Conservation (phyloP, 2,888 invertebrate genomes). For the Dasysyrphus tricinctus region DNA sequence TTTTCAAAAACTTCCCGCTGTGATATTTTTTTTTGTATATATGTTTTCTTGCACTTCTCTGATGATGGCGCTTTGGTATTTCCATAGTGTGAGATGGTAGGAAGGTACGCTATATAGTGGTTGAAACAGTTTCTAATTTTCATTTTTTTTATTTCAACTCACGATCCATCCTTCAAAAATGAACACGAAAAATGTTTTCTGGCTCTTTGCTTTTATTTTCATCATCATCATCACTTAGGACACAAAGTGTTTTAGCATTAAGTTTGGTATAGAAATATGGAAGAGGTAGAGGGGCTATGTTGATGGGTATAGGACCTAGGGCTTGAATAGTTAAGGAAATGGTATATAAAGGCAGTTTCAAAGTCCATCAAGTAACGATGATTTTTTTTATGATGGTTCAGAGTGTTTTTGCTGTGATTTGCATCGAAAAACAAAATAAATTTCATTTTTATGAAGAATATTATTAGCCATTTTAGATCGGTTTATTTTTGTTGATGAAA, state of each 20-base stretch:
- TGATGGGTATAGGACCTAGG: background rate
- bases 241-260: conserved; percentile 51
- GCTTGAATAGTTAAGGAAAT: background rate
- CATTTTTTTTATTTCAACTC: conserved; percentile 35
- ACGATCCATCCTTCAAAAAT: conserved; percentile 56
- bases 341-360: conserved; percentile 4
- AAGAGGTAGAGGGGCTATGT: background rate
- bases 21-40: background rate
- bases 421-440: conserved; percentile 36
- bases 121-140: conserved; percentile 21
- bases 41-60: conserved; percentile 53
- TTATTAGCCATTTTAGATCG: background rate
- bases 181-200: conserved; percentile 68
- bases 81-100: conserved; percentile 13
- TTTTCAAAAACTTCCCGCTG: conserved; percentile 55
- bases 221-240: conserved; percentile 65
- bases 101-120: background rate
- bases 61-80: conserved; percentile 17
- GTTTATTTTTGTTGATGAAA: background rate
- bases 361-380: conserved; percentile 44
- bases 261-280: conserved; percentile 5
- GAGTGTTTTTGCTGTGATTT: conserved; percentile 28
- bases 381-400: conserved; percentile 16
- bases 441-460: conserved; percentile 17
- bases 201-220: conserved; percentile 55